Conservation (phyloP, 2,113 vertebrate genomes). For the Urocolius indicus region DNA sequence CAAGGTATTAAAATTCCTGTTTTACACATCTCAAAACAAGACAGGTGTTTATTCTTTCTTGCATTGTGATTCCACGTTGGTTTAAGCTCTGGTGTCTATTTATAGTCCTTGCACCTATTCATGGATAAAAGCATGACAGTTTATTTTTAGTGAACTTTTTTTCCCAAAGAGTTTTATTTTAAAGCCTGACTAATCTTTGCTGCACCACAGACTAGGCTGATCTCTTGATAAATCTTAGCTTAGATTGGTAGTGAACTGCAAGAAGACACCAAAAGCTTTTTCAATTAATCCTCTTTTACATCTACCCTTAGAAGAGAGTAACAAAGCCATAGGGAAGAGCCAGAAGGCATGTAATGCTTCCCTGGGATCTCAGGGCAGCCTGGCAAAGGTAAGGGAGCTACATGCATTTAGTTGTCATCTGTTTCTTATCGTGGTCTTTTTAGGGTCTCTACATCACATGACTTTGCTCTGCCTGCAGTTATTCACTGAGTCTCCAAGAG, state of each 20-base stretch:
- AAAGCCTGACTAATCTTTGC: conserved; percentile 75
- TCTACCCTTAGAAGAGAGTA: conserved; percentile 2
- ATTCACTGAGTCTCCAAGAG: conserved; percentile 4
- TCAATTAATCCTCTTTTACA: conserved; percentile 72
- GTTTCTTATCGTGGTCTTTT: conserved; percentile 33
- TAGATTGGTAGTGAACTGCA: conserved; percentile 68
- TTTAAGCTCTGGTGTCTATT: conserved; percentile 38
- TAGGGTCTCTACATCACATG: conserved; percentile 4
- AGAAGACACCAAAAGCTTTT: conserved; percentile 66
- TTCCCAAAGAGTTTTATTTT: conserved; percentile 74
- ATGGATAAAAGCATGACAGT: conserved; percentile 29
- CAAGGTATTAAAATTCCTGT: neutral
- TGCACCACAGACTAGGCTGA: conserved; percentile 67
- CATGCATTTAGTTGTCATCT: neutral
- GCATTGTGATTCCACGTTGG: neutral
- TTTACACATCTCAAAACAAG: neutral
- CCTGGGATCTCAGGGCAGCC: neutral
- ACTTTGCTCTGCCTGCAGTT: conserved; percentile 7
- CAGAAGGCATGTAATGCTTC: neutral
- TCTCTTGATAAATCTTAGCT: conserved; percentile 74
- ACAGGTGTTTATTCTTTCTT: neutral
- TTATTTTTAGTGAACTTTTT: conserved; percentile 74
- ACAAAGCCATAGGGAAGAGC: neutral
- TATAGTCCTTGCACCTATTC: conserved; percentile 41
- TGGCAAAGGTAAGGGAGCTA: neutral